A percentile compares a stretch with the other conserved stretches of the same genome.
These are phyloP conservation scores for Ephestia elutella DNA, from an alignment of 1,140 invertebrate genomes.

Conservation along the genomic window DNA sequence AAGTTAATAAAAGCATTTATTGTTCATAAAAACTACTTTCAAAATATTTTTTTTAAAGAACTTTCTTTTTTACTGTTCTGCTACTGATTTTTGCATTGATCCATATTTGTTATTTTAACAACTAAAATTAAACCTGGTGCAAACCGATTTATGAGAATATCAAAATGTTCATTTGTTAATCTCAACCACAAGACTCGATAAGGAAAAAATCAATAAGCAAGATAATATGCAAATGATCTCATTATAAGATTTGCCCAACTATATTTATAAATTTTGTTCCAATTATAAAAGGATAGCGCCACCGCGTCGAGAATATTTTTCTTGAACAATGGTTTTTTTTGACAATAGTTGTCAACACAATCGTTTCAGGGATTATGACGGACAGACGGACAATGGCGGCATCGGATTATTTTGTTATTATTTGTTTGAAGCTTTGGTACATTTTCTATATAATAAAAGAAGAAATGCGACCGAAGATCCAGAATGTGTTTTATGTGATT, in stretches of 20 bases:
- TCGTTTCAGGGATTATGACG: constrained; percentile 33
- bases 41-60: too few relatives aligned
- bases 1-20: not conserved
- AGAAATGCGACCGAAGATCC: too few relatives aligned
- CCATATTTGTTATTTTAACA: too few relatives aligned
- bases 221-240: not conserved
- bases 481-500: too few relatives aligned
- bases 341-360: constrained; percentile 56
- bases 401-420: not conserved
- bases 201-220: not conserved
- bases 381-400: constrained; percentile 34
- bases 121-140: too few relatives aligned
- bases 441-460: not conserved
- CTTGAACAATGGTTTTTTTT: not conserved
- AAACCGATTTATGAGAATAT: too few relatives aligned
- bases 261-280: not conserved
- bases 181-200: not conserved
- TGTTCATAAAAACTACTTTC: not conserved
- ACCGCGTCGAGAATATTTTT: constrained; percentile 19
- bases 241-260: not conserved
- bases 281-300: constrained; percentile 18
- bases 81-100: too few relatives aligned
- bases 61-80: too few relatives aligned
- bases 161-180: not conserved
- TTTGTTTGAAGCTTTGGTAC: not conserved